These are phyloP conservation scores for Cavia porcellus DNA, from an alignment of 2,113 vertebrate species.

Conservation along the genomic window DNA sequence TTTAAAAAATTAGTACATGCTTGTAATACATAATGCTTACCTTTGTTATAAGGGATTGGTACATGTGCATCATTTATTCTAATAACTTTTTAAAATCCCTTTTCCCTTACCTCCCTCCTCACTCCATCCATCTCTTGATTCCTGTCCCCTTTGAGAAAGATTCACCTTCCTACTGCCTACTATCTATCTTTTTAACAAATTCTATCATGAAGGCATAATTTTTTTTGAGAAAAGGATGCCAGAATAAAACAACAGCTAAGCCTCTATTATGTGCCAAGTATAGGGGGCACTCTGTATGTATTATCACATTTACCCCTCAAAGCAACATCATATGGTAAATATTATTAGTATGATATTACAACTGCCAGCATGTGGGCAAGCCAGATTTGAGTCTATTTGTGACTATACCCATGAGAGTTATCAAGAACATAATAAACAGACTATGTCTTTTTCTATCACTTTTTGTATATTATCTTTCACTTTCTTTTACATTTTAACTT, in stretches of 20 bases:
- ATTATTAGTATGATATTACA: neutral
- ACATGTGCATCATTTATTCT: neutral
- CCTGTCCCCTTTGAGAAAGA: neutral
- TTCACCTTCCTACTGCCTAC: neutral
- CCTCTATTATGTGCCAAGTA: neutral
- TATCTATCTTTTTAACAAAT: neutral
- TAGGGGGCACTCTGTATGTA: neutral
- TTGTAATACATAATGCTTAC: neutral
- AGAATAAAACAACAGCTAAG: neutral
- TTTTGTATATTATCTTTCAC: neutral
- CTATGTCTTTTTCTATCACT: neutral
- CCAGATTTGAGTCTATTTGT: neutral
- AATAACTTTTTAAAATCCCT: neutral
- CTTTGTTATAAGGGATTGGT: neutral
- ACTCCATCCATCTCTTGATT: neutral
- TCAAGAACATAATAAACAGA: neutral
- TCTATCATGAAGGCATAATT: neutral
- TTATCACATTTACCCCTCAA: neutral
- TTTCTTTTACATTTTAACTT: neutral
- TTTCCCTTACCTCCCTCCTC: neutral
- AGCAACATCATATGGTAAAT: too few species aligned
- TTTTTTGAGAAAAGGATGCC: neutral
- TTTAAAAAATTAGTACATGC: neutral
- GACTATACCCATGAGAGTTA: neutral
- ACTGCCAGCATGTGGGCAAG: neutral